Percentiles rank a stretch among this genome's conserved stretches.
These are phyloP conservation scores for Myrmecobius fasciatus DNA, from an alignment of 2,113 vertebrate genomes.

Conservation along the genomic window DNA sequence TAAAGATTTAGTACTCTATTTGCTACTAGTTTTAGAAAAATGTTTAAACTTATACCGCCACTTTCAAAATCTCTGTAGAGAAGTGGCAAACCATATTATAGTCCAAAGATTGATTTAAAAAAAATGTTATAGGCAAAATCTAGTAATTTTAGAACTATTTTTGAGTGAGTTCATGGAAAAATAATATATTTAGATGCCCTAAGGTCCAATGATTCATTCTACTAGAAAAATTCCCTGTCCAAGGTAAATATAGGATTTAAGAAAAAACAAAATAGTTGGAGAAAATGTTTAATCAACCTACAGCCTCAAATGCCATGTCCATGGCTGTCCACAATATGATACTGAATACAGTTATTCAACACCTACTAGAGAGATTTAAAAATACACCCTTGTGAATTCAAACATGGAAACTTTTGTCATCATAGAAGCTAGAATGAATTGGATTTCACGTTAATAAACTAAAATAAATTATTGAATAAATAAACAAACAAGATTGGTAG, in stretches of 20 bases:
- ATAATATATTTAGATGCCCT: conserved; percentile 66
- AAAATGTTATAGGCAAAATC: conserved; percentile 30
- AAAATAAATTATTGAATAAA: too few species aligned
- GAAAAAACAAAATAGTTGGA: conserved; percentile 68
- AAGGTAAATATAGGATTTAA: conserved; percentile 67
- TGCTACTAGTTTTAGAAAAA: conserved; percentile 42
- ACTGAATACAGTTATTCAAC: conserved; percentile 57
- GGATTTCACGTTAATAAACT: conserved; percentile 45
- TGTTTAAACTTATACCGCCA: background rate
- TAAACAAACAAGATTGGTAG: conserved; percentile 36
- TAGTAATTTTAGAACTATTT: conserved; percentile 63
- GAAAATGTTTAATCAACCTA: conserved; percentile 77
- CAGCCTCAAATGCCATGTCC: conserved; percentile 65
- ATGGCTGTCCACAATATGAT: conserved; percentile 71
- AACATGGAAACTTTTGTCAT: conserved; percentile 51
- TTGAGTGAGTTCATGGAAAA: conserved; percentile 64
- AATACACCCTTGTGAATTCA: background rate
- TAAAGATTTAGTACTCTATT: conserved; percentile 7
- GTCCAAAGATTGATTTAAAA: conserved; percentile 55
- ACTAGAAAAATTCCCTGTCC: conserved; percentile 62
- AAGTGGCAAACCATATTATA: conserved; percentile 39
- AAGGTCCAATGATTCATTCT: conserved; percentile 69
- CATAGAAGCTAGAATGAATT: conserved; percentile 17
- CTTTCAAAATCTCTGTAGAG: conserved; percentile 42
- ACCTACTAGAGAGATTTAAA: conserved; percentile 34